Base-by-base conservation (phyloP, 2,888 invertebrate genomes). In the Nemoura dubitans region DNA sequence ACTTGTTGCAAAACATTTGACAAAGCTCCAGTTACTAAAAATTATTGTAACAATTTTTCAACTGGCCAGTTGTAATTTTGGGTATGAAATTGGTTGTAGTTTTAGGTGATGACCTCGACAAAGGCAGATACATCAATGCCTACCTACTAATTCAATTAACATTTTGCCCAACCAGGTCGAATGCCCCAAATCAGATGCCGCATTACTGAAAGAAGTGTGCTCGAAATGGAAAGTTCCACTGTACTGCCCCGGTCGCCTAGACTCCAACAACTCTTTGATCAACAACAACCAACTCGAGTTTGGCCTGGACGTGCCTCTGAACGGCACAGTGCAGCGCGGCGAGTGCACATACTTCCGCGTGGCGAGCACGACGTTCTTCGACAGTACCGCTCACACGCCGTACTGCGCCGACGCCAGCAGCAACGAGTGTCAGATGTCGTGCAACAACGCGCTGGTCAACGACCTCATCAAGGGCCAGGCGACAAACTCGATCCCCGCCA, bases 401-500 rank as follows among this genome's bases (percentile, higher is more conserved):
- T 83, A 86, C 28, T 88, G 88, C 78, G 30, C 83, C 81, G 59
- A 86, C 0, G 10, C 10, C 7, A 77, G 77, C 86, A n/a, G 76
- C 85, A 43, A 86, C 6, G 29, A 21, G n/a, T 88, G 88, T 26
- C 30, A 59, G 25, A 82, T 87, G 21, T 26, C 43, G 1, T 88
- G 88, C 43, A 43, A 87, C 43, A 87, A 85, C 76, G 27, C 86
- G 26, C 85, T 87, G 6, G 76, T 88, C 30, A 87, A 84, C 81
- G 85, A 88, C n/a, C 84, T 87, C 14, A 85, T 59, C 25, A 85
- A 77, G 87, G 90, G 90, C 10, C 91, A 92, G 0, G 88, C 90
- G 0, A 91, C 93, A 7, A 91, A 91, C 86, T 90, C 90, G 0
- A 89, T 89, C 1, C 90, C 91, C 0, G 92, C 92, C 0, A 90